phyloP scores from a whole-genome alignment of 92 coral and sea anemone species.

The Isaurus tuberculatus region DNA sequence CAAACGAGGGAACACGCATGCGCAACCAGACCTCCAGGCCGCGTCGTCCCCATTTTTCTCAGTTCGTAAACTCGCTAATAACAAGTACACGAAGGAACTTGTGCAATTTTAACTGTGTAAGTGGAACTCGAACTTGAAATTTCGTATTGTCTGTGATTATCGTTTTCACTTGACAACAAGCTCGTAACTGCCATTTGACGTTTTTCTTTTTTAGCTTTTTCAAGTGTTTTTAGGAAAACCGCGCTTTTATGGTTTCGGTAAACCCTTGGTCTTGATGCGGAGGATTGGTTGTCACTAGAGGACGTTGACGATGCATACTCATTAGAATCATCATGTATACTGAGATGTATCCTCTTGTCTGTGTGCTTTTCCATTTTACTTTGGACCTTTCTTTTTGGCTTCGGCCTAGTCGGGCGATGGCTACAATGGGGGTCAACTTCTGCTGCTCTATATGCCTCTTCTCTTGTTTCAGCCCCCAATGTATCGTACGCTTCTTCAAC shows the following conservation, averaged over 20 bases:
- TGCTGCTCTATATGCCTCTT: constrained; percentile 24
- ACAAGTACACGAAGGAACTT: constrained; percentile 30
- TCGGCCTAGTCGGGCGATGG: constrained; percentile 33
- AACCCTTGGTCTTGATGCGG: not conserved
- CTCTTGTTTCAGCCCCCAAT: constrained; percentile 11
- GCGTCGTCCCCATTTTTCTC: no score
- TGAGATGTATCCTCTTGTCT: constrained; percentile 6
- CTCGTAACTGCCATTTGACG: constrained; percentile 13
- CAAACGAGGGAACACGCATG: no score
- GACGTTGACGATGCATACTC: constrained; percentile 21
- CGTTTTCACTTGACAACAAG: not conserved
- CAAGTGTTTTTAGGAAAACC: constrained; percentile 32
- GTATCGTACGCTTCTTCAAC: constrained; percentile 3
- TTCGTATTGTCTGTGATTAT: constrained; percentile 3
- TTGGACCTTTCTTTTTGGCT: constrained; percentile 11
- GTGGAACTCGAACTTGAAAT: constrained; percentile 26
- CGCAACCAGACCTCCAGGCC: no score
- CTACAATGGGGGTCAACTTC: constrained; percentile 36
- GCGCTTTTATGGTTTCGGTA: constrained; percentile 14
- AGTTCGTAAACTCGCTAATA: not conserved
- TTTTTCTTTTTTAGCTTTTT: constrained; percentile 15
- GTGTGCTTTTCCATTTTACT: constrained; percentile 12
- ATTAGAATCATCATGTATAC: constrained; percentile 33
- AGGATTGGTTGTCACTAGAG: constrained; percentile 4
- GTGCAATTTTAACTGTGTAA: constrained; percentile 3